These are phyloP conservation scores for Pollachius pollachius DNA, from an alignment of 2,113 vertebrate species.

Conservation along the genomic window DNA sequence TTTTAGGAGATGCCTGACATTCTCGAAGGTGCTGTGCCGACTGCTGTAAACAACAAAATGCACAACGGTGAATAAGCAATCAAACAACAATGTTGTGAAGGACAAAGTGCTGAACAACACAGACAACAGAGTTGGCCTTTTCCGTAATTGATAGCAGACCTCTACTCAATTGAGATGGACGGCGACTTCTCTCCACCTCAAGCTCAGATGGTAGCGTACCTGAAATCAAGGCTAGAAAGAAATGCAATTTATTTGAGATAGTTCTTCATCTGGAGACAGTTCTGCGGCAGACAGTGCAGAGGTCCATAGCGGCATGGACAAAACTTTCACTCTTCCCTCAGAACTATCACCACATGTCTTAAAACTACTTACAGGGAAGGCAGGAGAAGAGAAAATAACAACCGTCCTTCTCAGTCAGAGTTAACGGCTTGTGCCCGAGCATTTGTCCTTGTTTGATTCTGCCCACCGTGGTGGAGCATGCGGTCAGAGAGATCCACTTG, in stretches of 20 bases:
- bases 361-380: not conserved
- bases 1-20: no score
- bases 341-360: not conserved
- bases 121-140: no score
- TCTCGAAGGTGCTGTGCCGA: no score
- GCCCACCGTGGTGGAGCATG: conserved; percentile 34
- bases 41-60: no score
- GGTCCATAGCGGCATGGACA: not conserved
- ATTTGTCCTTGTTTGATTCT: conserved; percentile 21
- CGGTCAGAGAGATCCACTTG: conserved; percentile 17
- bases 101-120: no score
- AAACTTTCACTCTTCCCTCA: not conserved
- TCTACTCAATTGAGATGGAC: no score
- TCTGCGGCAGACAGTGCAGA: not conserved
- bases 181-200: no score
- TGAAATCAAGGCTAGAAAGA: no score
- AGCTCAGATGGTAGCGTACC: no score
- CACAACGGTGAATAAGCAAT: no score
- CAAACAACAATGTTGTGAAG: no score
- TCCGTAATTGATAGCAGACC: no score
- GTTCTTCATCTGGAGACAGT: not conserved
- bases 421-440: not conserved
- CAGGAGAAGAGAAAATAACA: not conserved
- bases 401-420: not conserved
- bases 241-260: not conserved